Conservation (phyloP, 2,113 vertebrate species). For the Penelope pileata region DNA sequence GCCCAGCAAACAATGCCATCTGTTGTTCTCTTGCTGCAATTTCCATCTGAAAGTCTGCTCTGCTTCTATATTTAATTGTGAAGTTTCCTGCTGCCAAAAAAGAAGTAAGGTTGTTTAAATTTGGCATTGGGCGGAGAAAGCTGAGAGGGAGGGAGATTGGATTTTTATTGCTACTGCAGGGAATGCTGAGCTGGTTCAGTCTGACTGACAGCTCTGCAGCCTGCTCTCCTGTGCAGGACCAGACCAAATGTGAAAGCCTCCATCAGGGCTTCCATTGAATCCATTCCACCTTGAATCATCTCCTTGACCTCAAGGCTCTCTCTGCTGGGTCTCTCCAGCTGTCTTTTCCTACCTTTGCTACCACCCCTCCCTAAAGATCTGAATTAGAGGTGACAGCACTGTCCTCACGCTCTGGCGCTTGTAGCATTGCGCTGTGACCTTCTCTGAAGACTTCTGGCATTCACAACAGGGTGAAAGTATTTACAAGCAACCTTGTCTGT, state of each 20-base stretch:
- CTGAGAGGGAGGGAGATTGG: background rate
- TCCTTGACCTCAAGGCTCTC: background rate
- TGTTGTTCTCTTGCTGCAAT: constrained; percentile 49
- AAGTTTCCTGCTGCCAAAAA: constrained; percentile 32
- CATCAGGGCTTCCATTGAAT: background rate
- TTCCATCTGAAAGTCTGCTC: constrained; percentile 57
- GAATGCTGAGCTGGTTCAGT: background rate
- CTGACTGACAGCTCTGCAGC: background rate
- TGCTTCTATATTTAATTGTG: constrained; percentile 63
- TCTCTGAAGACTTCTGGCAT: background rate
- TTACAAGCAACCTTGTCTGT: background rate
- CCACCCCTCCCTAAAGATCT: background rate
- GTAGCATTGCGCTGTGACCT: background rate
- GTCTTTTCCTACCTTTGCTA: background rate
- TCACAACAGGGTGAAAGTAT: background rate
- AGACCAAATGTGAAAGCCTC: background rate
- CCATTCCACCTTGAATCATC: background rate
- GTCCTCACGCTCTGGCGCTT: background rate
- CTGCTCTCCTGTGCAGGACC: background rate
- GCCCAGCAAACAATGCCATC: constrained; percentile 59
- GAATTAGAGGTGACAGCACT: background rate
- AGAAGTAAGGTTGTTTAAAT: constrained; percentile 42
- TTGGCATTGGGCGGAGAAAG: background rate
- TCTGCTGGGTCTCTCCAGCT: background rate
- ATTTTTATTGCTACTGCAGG: constrained; percentile 36